Conservation (phyloP, 2,797 vertebrate genomes). For the Sylvilagus floridanus region DNA sequence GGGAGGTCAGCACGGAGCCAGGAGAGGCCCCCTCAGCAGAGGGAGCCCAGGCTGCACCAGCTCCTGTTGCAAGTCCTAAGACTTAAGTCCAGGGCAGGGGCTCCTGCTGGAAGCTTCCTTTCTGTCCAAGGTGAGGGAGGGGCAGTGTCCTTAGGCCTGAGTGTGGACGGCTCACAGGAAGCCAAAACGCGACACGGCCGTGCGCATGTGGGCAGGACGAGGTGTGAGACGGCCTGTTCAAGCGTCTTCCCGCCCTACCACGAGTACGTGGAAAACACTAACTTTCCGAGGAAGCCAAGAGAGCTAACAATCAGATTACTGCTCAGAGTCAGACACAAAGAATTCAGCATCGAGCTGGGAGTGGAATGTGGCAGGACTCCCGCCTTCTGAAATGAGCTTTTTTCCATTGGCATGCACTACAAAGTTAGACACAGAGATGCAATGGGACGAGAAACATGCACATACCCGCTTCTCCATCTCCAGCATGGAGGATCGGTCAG, state of each 20-base stretch:
- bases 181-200: background rate
- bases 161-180: background rate
- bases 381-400: slow-evolving; percentile 68
- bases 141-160: background rate
- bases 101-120: background rate
- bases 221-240: background rate
- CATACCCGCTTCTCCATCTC: slow-evolving; percentile 95
- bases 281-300: slow-evolving; percentile 15
- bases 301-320: slow-evolving; percentile 72
- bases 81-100: background rate
- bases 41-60: background rate
- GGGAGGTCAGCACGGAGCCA: slow-evolving; percentile 8
- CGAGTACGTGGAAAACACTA: background rate
- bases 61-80: background rate
- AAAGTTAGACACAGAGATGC: slow-evolving; percentile 57
- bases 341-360: slow-evolving; percentile 42
- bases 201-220: background rate
- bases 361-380: slow-evolving; percentile 57
- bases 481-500: slow-evolving; percentile 93
- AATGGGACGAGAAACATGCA: slow-evolving; percentile 69
- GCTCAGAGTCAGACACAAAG: slow-evolving; percentile 60
- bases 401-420: slow-evolving; percentile 63
- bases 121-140: slow-evolving; percentile 39
- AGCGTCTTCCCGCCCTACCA: slow-evolving; percentile 1
- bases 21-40: background rate